Evolutionary conservation across 2,888 invertebrate species (phyloP), one percentile per base, ranked within the genome.

Genomic region (Caenorhabditis uteleia): DNA sequence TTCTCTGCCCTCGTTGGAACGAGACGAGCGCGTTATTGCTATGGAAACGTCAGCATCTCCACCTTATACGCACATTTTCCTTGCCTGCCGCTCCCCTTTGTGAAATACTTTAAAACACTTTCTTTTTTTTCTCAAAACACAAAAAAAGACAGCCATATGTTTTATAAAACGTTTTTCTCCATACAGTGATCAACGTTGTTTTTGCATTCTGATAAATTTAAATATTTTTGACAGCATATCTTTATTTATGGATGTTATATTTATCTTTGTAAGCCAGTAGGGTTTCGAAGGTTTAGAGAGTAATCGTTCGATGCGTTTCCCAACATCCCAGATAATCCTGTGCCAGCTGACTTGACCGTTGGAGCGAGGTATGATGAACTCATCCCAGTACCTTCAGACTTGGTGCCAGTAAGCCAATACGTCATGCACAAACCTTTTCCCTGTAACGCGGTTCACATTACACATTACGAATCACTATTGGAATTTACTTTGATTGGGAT

Each of bases 361-460:
- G 70, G 70, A 2, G 70, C 70, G 40, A 55, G 14, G 38, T 71
- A 68, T 7, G 34, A 39, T 26, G 36, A 48, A 38, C 55, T 51
- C 3, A 18, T 27, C 7, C 50, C 60, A n/a, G 56, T 18, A n/a
- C 46, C 61, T 14, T 71, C 68, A n/a, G 54, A 49, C 38, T 68
- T 62, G 21, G 71, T 70, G 29, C 72, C 74, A 33, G 75, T 58
- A 38, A 81, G 62, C 81, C 80, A 82, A 42, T 75, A 81, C 0
- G 80, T 80, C 45, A 68, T 80, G 58, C 78, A 80, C 51, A 74
- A 39, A 38, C 81, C 81, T 64, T 81, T 81, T 29, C 80, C 81
- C 73, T 80, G 29, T 65, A 74, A n/a, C n/a, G n/a, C n/a, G n/a
- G n/a, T n/a, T n/a, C n/a, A n/a, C 31, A 49, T n/a, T 43, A 29